A percentile compares a stretch with the other conserved stretches of the same genome.
These are phyloP conservation scores for Grapholita molesta DNA, from an alignment of 1,140 invertebrate genomes.

Conservation along the genomic window DNA sequence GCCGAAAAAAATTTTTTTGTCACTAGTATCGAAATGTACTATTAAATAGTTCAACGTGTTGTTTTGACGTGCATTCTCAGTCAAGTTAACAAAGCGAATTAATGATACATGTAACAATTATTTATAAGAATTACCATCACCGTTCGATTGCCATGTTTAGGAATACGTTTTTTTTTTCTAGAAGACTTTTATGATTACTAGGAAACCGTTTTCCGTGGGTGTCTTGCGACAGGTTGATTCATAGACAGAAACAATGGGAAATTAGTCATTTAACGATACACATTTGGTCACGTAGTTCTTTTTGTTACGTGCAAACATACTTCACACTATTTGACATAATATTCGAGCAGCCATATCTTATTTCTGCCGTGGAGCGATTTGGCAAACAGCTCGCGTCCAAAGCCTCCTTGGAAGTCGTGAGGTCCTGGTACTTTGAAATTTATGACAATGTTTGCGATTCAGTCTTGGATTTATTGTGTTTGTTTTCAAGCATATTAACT, in stretches of 20 bases:
- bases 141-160: not conserved
- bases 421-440: not conserved
- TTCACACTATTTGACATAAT: not conserved
- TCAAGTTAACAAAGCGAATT: no score
- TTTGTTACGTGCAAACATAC: not conserved
- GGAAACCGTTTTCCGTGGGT: not conserved
- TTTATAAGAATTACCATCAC: not conserved
- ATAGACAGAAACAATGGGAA: not conserved
- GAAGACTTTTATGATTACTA: not conserved
- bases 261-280: not conserved
- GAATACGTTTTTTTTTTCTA: not conserved
- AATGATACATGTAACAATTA: not conserved
- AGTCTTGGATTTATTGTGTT: no score
- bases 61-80: no score
- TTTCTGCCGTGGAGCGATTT: not conserved
- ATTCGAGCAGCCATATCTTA: no score
- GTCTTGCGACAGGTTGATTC: not conserved
- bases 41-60: no score
- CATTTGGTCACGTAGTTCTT: not conserved
- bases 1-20: no score
- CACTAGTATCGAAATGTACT: no score
- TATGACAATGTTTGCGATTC: no score
- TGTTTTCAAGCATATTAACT: no score
- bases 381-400: not conserved
- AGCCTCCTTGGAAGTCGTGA: not conserved